Evolutionary conservation across 2,888 invertebrate species (phyloP).

Genomic region (Andrena bucephala): DNA sequence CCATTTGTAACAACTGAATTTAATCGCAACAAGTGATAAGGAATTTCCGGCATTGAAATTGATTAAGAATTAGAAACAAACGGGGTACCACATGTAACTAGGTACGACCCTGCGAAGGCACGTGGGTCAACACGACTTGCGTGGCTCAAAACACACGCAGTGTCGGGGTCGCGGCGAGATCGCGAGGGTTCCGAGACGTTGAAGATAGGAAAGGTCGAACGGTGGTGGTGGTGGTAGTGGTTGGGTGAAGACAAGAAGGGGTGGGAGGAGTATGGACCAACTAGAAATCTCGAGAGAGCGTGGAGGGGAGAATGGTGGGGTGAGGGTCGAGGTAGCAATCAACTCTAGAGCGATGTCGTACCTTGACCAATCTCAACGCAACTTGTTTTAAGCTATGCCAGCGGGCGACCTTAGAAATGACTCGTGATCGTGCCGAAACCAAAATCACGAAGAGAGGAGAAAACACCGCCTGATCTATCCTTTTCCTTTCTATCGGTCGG

Average conservation of each 20-base stretch:
- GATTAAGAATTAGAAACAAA: neutral
- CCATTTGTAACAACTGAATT: neutral
- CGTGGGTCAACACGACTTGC: conserved; percentile 57
- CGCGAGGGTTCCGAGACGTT: conserved; percentile 42
- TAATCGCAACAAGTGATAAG: neutral
- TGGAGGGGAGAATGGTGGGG: conserved; percentile 34
- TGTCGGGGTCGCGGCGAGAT: conserved; percentile 46
- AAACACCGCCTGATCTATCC: neutral
- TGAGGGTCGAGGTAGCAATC: conserved; percentile 67
- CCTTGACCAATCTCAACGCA: conserved; percentile 84
- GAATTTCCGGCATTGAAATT: neutral
- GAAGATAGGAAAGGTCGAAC: conserved; percentile 51
- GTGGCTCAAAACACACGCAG: conserved; percentile 43
- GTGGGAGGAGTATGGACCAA: conserved; percentile 36
- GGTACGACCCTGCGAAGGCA: conserved; percentile 50
- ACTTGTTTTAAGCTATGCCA: conserved; percentile 84
- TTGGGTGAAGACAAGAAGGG: neutral
- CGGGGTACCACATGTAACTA: neutral
- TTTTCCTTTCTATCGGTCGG: neutral
- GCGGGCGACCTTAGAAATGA: conserved; percentile 79
- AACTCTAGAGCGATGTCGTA: conserved; percentile 81
- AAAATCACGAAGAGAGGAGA: conserved; percentile 66
- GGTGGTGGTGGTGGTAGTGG: conserved; percentile 13
- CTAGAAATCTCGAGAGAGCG: conserved; percentile 33
- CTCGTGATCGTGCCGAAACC: conserved; percentile 73